Evolutionary conservation across 2,113 vertebrate genomes (phyloP), one percentile per base, ranked within the genome.

Genomic region (Circaetus gallicus): DNA sequence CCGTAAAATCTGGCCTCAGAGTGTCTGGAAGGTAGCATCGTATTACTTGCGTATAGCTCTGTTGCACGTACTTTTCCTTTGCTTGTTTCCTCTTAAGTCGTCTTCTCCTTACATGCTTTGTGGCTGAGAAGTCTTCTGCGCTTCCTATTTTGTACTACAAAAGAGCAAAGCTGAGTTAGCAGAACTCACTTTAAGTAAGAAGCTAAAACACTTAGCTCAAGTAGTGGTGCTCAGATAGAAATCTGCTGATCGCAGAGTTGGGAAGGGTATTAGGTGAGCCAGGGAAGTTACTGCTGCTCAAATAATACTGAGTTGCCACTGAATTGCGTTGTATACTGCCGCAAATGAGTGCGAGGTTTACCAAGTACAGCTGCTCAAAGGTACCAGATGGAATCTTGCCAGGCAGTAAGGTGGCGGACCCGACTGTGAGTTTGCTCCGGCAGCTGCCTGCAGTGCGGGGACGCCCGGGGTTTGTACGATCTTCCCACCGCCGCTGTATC

Each of bases 381-480:
- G 13, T 2, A 26, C n/a, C 24, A 18, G 63, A 11, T 13, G 7
- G 73, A 47, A 25, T 45, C 38, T 17, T 32, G 40, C 7, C 34
- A 38, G 56, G 62, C 70, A 28, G 31, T 24, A 9, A 40, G 50
- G 36, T 7, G 29, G 11, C 6, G 11, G n/a, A 42, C 36, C 26
- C 1, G 1, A 18, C 52, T 8, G 43, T 0, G 10, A 32, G 47
- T 28, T 28, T 28, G 29, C 25, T 59, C 17, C 11, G 7, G n/a
- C 42, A 28, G 56, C n/a, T 22, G 32, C 40, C n/a, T 34, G 61
- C 36, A 13, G 24, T 4, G 31, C 22, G 11, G 14, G 40, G 32
- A 73, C 5, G 12, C 53, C 3, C 40, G 1, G 24, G 40, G 15
- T 6, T 67, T 4, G 0, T 29, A 12, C 11, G 28, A 6, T 21